Evolutionary conservation across 2,113 vertebrate species (phyloP).

Genomic region (Parotia lawesii): DNA sequence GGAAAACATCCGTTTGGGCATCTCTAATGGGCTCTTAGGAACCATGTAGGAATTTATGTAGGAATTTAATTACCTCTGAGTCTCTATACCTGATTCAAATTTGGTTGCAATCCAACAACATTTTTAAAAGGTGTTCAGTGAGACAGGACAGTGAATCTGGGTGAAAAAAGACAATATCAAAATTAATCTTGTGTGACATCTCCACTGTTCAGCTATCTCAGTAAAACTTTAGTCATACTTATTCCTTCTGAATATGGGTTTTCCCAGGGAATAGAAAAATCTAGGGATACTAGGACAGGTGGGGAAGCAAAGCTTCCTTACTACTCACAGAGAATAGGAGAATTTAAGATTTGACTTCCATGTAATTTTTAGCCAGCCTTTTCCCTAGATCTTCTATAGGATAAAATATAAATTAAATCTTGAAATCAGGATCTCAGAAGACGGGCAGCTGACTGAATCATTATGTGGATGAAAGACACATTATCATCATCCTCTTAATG

Average conservation of each 20-base stretch:
- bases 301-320: not conserved
- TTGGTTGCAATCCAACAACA: not conserved
- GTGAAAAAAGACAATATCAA: not conserved
- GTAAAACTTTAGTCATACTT: not conserved
- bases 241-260: not conserved
- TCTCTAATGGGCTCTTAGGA: not conserved
- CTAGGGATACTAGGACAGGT: not conserved
- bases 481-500: not conserved
- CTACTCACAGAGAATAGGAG: not conserved
- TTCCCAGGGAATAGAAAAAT: not conserved
- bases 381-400: not conserved
- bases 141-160: accelerated
- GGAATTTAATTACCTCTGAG: not conserved
- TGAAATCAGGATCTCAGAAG: not conserved
- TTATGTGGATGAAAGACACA: not conserved
- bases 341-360: not conserved
- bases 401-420: not conserved
- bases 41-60: not conserved
- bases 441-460: not conserved
- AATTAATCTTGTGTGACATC: not conserved
- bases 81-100: not conserved
- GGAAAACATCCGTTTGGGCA: not conserved
- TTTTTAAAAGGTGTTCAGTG: not conserved
- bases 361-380: not conserved
- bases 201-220: not conserved